Evolutionary conservation across 2,797 vertebrate genomes (phyloP).

Genomic region (Falco cherrug): DNA sequence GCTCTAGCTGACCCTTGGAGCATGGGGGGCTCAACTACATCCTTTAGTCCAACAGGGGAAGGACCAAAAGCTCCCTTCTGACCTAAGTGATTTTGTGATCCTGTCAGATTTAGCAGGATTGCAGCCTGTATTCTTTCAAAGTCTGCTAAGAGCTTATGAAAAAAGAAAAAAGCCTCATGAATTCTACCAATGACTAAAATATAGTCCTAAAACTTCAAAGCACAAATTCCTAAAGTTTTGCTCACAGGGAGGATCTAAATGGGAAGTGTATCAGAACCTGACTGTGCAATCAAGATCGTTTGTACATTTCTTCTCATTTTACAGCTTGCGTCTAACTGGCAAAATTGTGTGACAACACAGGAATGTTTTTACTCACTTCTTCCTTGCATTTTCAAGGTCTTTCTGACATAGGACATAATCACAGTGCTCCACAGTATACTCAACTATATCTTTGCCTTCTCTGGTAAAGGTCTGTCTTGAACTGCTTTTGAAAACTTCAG

Average conservation of each 20-base stretch:
- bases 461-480: background rate
- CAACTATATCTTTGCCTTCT: background rate
- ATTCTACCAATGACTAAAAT: background rate
- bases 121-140: background rate
- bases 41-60: background rate
- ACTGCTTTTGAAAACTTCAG: background rate
- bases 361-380: background rate
- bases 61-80: background rate
- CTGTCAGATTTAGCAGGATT: background rate
- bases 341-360: background rate
- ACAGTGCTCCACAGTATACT: background rate
- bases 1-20: background rate
- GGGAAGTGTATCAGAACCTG: background rate
- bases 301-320: background rate
- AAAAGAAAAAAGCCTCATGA: background rate
- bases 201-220: background rate
- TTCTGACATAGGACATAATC: background rate
- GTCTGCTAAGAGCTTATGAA: background rate
- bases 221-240: background rate
- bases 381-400: background rate
- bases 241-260: background rate
- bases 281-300: background rate
- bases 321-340: background rate
- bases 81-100: background rate
- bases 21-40: background rate